Percentiles rank a stretch among this genome's conserved stretches.
phyloP scores from a whole-genome alignment of 2,113 vertebrate species.

The Enhydra lutris region DNA sequence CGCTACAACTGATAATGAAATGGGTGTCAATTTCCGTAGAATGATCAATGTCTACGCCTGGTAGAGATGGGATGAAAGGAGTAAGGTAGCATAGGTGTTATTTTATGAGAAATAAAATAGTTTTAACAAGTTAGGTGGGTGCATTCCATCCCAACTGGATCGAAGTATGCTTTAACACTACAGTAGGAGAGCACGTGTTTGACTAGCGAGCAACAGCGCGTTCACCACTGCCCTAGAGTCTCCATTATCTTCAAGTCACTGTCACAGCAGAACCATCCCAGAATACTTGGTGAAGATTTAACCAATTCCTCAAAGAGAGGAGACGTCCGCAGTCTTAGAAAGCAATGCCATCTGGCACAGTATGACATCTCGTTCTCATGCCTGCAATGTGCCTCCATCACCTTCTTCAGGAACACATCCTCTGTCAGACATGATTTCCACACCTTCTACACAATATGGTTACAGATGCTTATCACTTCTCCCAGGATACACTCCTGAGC shows the following conservation, averaged over 20 bases:
- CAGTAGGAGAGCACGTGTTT: background rate
- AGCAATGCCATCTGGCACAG: background rate
- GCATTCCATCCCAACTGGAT: background rate
- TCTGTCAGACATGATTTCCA: background rate
- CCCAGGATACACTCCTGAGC: background rate
- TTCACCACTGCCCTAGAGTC: background rate
- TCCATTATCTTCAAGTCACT: background rate
- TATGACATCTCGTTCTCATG: background rate
- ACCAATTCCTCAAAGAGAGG: background rate
- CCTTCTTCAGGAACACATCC: background rate
- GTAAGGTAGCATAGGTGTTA: background rate
- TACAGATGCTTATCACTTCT: background rate
- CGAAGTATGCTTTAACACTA: background rate
- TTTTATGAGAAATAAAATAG: constrained; percentile 13
- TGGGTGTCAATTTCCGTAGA: background rate
- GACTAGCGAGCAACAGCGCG: background rate
- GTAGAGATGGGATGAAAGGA: background rate
- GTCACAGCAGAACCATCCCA: background rate
- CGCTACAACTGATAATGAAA: background rate
- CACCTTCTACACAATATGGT: background rate
- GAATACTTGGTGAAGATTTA: background rate
- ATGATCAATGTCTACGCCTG: background rate
- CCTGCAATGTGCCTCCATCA: background rate
- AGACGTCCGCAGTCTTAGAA: background rate
- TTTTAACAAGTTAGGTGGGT: background rate